Conservation (phyloP, 1,140 invertebrate genomes). For the Pseudobourletiella spinata region DNA sequence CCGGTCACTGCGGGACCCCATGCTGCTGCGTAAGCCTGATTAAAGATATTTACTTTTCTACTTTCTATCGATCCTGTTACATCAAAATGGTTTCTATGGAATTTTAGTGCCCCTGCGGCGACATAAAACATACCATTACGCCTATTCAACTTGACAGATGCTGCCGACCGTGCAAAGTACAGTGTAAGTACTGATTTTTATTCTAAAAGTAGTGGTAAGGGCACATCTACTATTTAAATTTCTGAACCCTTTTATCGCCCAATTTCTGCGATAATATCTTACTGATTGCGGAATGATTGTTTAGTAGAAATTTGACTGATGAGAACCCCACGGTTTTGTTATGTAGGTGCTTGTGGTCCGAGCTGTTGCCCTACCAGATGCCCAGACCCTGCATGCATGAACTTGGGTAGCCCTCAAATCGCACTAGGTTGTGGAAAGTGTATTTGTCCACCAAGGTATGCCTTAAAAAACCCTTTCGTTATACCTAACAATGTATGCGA, state of each 20-base stretch:
- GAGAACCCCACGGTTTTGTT: too few species aligned
- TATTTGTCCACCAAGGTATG: slow-evolving; percentile 9
- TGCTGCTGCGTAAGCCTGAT: slow-evolving; percentile 9
- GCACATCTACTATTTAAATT: too few species aligned
- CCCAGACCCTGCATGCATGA: slow-evolving; percentile 8
- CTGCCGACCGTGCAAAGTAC: slow-evolving; percentile 5
- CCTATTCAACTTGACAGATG: slow-evolving; percentile 5
- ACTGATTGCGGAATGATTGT: too few species aligned
- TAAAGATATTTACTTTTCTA: too few species aligned
- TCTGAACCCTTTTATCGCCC: too few species aligned
- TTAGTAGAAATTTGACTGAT: too few species aligned
- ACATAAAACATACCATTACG: not conserved
- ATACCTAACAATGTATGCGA: too few species aligned
- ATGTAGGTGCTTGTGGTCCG: not conserved
- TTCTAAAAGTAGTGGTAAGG: too few species aligned
- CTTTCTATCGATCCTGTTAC: not conserved
- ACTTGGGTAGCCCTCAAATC: slow-evolving; percentile 3
- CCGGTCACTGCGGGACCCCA: slow-evolving; percentile 1
- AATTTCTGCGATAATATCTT: too few species aligned
- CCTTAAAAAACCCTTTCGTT: too few species aligned
- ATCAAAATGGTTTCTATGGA: not conserved
- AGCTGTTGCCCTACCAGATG: not conserved
- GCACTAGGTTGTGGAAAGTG: slow-evolving; percentile 4
- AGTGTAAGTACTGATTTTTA: too few species aligned
- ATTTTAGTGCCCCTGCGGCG: slow-evolving; percentile 1